These are phyloP conservation scores for Automeris io DNA, from an alignment of 2,888 invertebrate species.

Conservation along the genomic window DNA sequence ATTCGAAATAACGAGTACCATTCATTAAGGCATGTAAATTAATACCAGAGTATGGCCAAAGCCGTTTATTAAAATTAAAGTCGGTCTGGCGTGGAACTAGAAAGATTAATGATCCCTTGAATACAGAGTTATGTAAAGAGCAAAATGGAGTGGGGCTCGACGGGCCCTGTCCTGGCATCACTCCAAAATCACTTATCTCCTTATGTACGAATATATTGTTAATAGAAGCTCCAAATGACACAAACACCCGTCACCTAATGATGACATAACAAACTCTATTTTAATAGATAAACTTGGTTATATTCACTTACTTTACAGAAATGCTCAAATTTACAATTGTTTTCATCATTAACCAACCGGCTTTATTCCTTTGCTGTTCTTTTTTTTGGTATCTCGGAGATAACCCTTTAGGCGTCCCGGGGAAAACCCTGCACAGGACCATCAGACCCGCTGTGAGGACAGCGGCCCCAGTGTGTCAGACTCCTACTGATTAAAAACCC, in stretches of 20 bases:
- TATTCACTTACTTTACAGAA: too few relatives aligned
- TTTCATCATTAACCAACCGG: too few relatives aligned
- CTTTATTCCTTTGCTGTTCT: too few relatives aligned
- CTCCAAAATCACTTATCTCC: slow-evolving; percentile 73
- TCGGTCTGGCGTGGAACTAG: slow-evolving; percentile 70
- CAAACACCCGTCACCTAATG: slow-evolving; percentile 11
- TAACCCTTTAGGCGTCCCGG: too few relatives aligned
- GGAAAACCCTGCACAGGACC: too few relatives aligned
- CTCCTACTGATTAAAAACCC: too few relatives aligned
- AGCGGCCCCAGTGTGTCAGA: too few relatives aligned
- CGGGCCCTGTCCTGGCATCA: slow-evolving; percentile 64
- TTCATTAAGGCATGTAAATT: slow-evolving; percentile 63
- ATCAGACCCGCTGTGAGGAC: too few relatives aligned
- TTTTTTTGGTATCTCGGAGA: too few relatives aligned
- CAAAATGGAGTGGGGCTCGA: slow-evolving; percentile 66
- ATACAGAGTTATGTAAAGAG: slow-evolving; percentile 75
- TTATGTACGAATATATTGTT: slow-evolving; percentile 39
- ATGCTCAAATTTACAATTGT: too few relatives aligned
- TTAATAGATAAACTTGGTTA: too few relatives aligned
- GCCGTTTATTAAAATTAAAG: slow-evolving; percentile 75
- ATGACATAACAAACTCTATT: neutral
- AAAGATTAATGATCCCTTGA: slow-evolving; percentile 75
- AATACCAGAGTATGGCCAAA: slow-evolving; percentile 59
- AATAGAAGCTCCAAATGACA: slow-evolving; percentile 36
- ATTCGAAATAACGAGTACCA: slow-evolving; percentile 42